These are phyloP conservation scores for Drosophila hydei DNA, from an alignment of 1,140 invertebrate genomes.

Conservation along the genomic window DNA sequence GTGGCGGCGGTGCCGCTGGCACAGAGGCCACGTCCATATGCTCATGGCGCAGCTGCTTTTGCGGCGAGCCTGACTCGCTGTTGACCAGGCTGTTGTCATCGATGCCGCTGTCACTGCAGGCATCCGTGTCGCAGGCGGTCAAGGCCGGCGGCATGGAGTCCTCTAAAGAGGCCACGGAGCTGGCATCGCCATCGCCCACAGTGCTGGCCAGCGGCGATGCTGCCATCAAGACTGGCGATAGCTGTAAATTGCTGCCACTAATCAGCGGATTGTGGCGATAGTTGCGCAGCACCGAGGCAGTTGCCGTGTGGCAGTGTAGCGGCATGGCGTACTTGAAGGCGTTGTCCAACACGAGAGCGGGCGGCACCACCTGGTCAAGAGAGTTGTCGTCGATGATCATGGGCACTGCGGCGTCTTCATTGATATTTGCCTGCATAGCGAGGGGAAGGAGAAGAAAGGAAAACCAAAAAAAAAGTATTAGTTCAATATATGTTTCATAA, in stretches of 20 bases:
- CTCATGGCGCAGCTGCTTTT: slow-evolving; percentile 21
- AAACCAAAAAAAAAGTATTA: slow-evolving; percentile 38
- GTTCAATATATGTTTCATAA: not conserved
- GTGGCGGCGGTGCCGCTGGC: slow-evolving; percentile 30
- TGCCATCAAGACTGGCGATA: slow-evolving; percentile 66
- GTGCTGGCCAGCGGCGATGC: slow-evolving; percentile 1
- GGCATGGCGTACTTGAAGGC: slow-evolving; percentile 45
- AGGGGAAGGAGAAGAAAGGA: slow-evolving; percentile 4
- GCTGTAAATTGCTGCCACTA: slow-evolving; percentile 68
- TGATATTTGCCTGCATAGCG: slow-evolving; percentile 22
- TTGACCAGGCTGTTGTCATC: slow-evolving; percentile 67
- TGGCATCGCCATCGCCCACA: slow-evolving; percentile 19
- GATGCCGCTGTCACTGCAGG: slow-evolving; percentile 75
- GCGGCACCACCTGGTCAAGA: slow-evolving; percentile 31
- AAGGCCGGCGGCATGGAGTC: slow-evolving; percentile 72
- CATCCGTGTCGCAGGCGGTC: slow-evolving; percentile 66
- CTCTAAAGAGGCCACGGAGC: slow-evolving; percentile 59
- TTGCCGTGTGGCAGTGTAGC: slow-evolving; percentile 61
- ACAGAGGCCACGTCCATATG: slow-evolving; percentile 20
- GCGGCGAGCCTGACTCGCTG: slow-evolving; percentile 27
- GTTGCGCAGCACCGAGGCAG: slow-evolving; percentile 62
- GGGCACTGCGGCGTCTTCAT: slow-evolving; percentile 23
- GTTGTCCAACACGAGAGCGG: not conserved
- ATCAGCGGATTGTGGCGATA: slow-evolving; percentile 79
- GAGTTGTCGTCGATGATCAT: slow-evolving; percentile 68